phyloP scores from a whole-genome alignment of 2,113 vertebrate genomes.

The Asarcornis scutulata region DNA sequence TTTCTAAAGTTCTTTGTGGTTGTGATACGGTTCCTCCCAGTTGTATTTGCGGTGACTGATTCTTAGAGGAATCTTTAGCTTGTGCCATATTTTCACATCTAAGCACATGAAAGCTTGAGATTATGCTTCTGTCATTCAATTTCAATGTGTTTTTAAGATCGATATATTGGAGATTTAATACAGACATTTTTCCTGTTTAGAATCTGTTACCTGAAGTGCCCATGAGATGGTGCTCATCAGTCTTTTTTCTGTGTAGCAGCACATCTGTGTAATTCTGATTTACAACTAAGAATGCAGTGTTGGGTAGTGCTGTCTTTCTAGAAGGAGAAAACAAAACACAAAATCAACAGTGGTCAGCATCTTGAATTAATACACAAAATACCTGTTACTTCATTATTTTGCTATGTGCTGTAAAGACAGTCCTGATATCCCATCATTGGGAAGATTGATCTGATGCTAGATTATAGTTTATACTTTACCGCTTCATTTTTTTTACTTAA shows the following conservation, averaged over 20 bases:
- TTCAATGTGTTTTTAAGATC: background rate
- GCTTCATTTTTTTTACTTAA: background rate
- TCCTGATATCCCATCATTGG: background rate
- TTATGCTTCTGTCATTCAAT: background rate
- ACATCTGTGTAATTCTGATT: background rate
- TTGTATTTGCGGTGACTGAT: background rate
- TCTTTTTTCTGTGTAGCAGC: constrained; percentile 47
- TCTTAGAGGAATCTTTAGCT: background rate
- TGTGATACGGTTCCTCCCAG: background rate
- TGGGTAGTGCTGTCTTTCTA: background rate
- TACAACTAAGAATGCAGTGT: background rate
- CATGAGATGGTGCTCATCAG: constrained; percentile 68
- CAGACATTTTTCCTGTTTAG: background rate
- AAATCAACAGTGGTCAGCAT: accelerated
- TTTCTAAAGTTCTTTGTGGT: background rate
- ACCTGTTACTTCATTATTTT: background rate
- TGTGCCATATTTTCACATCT: background rate
- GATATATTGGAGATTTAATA: background rate
- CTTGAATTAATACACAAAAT: background rate
- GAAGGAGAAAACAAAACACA: background rate
- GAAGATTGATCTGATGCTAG: background rate
- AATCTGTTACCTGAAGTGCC: constrained; percentile 45
- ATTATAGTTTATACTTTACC: background rate
- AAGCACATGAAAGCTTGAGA: background rate
- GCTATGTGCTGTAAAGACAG: background rate